These are phyloP conservation scores for Chloromyia formosa DNA, from an alignment of 2,888 invertebrate genomes.

Conservation along the genomic window DNA sequence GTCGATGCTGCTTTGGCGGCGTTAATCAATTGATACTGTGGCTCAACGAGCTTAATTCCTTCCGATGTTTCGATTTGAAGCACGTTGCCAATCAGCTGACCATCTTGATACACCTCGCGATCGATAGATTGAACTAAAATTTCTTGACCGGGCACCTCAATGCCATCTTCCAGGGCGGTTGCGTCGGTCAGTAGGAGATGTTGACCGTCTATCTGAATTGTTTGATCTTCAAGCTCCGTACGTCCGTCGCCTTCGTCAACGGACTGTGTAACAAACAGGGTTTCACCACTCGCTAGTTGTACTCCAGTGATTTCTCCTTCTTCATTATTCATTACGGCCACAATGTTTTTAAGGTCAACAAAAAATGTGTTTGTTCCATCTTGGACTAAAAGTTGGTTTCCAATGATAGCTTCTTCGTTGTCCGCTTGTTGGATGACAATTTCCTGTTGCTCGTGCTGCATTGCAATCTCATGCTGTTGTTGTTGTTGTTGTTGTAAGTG, in stretches of 20 bases:
- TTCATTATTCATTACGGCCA: constrained; percentile 48
- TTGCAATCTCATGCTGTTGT: not conserved
- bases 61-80: constrained; percentile 53
- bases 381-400: constrained; percentile 28
- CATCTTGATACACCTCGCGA: constrained; percentile 75
- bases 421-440: constrained; percentile 39
- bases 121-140: constrained; percentile 80
- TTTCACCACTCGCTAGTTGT: constrained; percentile 56
- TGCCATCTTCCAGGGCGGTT: constrained; percentile 33
- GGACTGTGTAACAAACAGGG: constrained; percentile 54
- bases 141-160: constrained; percentile 69
- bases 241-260: constrained; percentile 51
- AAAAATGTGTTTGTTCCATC: constrained; percentile 41
- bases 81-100: constrained; percentile 54
- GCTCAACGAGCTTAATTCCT: constrained; percentile 45
- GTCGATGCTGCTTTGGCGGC: constrained; percentile 65
- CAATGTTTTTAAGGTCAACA: constrained; percentile 48
- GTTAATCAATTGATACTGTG: constrained; percentile 54
- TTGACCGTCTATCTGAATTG: constrained; percentile 46
- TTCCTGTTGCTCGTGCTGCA: constrained; percentile 45
- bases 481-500: constrained; percentile 53
- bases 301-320: constrained; percentile 52
- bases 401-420: constrained; percentile 37
- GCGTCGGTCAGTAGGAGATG: constrained; percentile 19
- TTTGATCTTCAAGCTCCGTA: constrained; percentile 52